Evolutionary conservation across 2,113 vertebrate genomes (phyloP).

Genomic region (Silurus glanis): DNA sequence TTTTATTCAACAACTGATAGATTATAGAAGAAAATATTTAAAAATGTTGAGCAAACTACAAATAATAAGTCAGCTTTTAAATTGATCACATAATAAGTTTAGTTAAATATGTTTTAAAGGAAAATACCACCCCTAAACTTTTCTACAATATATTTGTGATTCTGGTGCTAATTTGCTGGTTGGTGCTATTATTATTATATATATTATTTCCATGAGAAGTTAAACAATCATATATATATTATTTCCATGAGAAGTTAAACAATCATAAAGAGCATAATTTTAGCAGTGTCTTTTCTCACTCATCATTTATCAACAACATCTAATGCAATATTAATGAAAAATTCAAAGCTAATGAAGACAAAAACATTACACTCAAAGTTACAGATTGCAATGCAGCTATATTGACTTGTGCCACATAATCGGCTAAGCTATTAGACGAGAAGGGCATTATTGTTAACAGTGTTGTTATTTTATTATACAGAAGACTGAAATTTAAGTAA

Average conservation of each 20-base stretch:
- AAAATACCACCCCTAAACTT: slow-evolving; percentile 9
- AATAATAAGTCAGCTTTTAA: background rate
- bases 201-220: background rate
- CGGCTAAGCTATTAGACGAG: background rate
- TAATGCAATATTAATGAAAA: background rate
- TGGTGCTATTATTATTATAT: background rate
- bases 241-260: background rate
- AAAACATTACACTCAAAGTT: background rate
- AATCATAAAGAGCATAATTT: background rate
- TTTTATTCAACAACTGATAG: background rate
- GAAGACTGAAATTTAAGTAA: background rate
- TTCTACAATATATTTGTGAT: background rate
- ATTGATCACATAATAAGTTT: background rate
- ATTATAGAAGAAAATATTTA: background rate
- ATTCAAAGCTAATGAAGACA: background rate
- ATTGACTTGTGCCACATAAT: background rate
- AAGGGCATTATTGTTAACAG: background rate
- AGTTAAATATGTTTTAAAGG: background rate
- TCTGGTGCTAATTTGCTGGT: background rate
- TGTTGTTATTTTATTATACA: background rate
- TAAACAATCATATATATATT: background rate
- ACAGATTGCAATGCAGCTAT: background rate
- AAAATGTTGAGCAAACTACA: background rate
- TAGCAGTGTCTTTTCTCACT: background rate
- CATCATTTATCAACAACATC: background rate